Conservation (phyloP, 64 coral and sea anemone species). For the Montipora capricornis region DNA sequence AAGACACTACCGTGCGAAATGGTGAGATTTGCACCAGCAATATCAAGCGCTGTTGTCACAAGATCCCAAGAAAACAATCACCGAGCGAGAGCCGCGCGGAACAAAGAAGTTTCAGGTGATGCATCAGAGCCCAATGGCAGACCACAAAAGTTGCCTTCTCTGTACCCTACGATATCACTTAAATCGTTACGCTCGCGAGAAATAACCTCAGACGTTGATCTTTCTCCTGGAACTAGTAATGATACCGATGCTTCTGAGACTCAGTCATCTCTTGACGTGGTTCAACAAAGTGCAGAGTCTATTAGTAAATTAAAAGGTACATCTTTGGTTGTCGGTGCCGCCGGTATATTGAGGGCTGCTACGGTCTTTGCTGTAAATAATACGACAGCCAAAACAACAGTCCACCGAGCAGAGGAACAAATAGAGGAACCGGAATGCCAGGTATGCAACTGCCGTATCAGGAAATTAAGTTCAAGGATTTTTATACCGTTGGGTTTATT, state of each 20-base stretch:
- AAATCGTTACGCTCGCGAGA: slow-evolving; percentile 55
- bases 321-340: slow-evolving; percentile 67
- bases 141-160: slow-evolving; percentile 68
- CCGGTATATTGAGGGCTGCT: slow-evolving; percentile 72
- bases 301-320: slow-evolving; percentile 69
- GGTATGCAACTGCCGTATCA: slow-evolving; percentile 52
- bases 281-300: slow-evolving; percentile 2
- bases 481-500: not conserved
- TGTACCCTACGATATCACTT: slow-evolving; percentile 83
- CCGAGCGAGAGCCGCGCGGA: not conserved
- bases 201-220: not conserved
- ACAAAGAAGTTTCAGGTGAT: slow-evolving; percentile 10
- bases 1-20: not conserved
- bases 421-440: slow-evolving; percentile 82
- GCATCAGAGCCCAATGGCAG: slow-evolving; percentile 52
- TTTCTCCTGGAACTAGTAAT: not conserved
- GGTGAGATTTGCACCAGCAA: slow-evolving; percentile 28
- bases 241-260: not conserved
- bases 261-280: not conserved
- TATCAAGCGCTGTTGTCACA: slow-evolving; percentile 51
- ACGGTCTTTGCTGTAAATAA: slow-evolving; percentile 81
- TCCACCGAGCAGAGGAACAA: slow-evolving; percentile 71
- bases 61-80: slow-evolving; percentile 37
- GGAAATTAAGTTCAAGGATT: not conserved
- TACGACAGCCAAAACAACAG: slow-evolving; percentile 56